Evolutionary conservation across 2,888 invertebrate species (phyloP), one percentile per base, ranked within the genome.

Genomic region (Drosophila tripunctata): DNA sequence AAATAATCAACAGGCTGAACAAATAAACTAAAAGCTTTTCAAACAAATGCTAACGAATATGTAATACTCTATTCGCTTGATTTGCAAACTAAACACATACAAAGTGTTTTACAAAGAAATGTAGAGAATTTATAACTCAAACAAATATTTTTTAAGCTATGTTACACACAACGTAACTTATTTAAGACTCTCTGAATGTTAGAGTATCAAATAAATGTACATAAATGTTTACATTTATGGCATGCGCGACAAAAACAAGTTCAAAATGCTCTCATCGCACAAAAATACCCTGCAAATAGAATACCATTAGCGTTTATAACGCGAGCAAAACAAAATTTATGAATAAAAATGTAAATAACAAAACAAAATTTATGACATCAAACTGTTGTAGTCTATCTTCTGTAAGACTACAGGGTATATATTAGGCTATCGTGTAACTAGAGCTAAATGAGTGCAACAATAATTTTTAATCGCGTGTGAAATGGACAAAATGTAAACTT

Each of bases 381-480:
- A n/a, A n/a, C n/a, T n/a, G n/a, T n/a, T n/a, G n/a, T n/a, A n/a
- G n/a, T n/a, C 10, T 6, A 4, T 15, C 2, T 15, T n/a, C 15
- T 7, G 4, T 10, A 3, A 8, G 31, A 15, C 14, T 24, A 24
- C 1, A 45, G 45, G 24, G 54, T n/a, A 36, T n/a, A 36, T 55
- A 2, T 0, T 2, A 24, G 35, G 41, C 12, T 33, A 27, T 33
- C 45, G 15, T 15, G 10, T 38, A 38, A 58, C 30, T 27, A 15
- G 51, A 36, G 21, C 51, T 51, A 24, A 66, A 48, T 31, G 36
- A 45, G n/a, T 15, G 30, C 19, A 43, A 48, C 17, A 64, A 30
- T 14, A 55, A 19, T 36, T 31, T n/a, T 8, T 38, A 47, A 8
- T 62, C 63, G 68, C 55, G 47, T 67, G 47, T 43, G 47, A 56